Conservation (phyloP, 2,797 vertebrate genomes). For the Pygocentrus nattereri region DNA sequence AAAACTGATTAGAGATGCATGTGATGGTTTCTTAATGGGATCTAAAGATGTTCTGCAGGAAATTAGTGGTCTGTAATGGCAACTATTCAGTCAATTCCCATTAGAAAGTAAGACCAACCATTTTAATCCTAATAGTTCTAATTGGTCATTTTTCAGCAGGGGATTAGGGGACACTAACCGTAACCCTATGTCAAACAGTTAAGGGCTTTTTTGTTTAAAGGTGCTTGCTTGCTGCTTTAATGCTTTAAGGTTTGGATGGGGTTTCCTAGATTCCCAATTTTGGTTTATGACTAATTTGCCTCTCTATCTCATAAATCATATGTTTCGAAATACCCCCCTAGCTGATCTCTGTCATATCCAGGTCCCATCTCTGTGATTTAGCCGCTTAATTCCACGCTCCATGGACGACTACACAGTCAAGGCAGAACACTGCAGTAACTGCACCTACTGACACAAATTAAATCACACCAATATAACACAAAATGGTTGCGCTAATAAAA, state of each 20-base stretch:
- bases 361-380: constrained; percentile 5
- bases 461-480: not conserved
- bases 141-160: no score
- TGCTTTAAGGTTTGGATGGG: not conserved
- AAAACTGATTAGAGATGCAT: no score
- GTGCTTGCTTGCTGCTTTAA: not conserved
- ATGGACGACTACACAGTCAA: not conserved
- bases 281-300: not conserved
- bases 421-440: not conserved
- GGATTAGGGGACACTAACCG: no score
- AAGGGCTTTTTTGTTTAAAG: no score
- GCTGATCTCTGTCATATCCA: constrained; percentile 3
- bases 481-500: constrained; percentile 16
- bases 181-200: no score
- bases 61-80: no score
- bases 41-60: no score
- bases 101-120: no score
- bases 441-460: not conserved
- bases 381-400: constrained; percentile 1
- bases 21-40: no score
- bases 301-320: constrained; percentile 1
- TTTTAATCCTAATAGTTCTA: no score
- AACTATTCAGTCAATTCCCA: no score
- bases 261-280: not conserved
- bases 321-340: not conserved